Conservation (phyloP, 2,797 vertebrate genomes). For the Hybognathus amarus region DNA sequence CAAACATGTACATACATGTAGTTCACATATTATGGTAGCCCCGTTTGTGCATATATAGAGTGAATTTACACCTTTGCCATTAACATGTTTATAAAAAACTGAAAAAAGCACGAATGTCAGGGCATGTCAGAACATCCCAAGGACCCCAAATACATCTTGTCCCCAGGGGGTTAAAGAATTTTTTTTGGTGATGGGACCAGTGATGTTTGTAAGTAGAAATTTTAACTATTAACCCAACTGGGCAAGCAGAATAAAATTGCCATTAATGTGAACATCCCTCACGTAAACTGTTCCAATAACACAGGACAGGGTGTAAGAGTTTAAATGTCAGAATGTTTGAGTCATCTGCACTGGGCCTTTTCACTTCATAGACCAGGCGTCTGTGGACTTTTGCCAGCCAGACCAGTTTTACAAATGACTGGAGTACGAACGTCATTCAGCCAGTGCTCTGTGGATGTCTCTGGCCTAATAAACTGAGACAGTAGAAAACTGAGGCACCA, state of each 20-base stretch:
- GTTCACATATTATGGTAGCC: no score
- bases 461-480: conserved; percentile 40
- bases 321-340: neutral
- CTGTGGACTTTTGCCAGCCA: conserved; percentile 17
- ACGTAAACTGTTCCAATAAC: neutral
- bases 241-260: neutral
- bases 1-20: no score
- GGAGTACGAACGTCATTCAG: conserved; percentile 34
- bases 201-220: neutral
- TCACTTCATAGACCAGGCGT: neutral
- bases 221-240: neutral
- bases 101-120: no score
- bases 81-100: no score
- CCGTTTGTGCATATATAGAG: no score
- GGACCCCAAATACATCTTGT: no score
- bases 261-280: neutral
- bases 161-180: neutral
- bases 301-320: neutral
- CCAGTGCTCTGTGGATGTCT: conserved; percentile 28
- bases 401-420: conserved; percentile 17
- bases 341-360: neutral
- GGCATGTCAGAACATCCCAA: no score
- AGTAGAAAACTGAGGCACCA: conserved; percentile 48
- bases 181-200: neutral
- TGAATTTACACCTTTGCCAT: no score